Evolutionary conservation across 1,140 invertebrate genomes (phyloP), one percentile per base, ranked within the genome.

Genomic region (Phymastichus coffea): DNA sequence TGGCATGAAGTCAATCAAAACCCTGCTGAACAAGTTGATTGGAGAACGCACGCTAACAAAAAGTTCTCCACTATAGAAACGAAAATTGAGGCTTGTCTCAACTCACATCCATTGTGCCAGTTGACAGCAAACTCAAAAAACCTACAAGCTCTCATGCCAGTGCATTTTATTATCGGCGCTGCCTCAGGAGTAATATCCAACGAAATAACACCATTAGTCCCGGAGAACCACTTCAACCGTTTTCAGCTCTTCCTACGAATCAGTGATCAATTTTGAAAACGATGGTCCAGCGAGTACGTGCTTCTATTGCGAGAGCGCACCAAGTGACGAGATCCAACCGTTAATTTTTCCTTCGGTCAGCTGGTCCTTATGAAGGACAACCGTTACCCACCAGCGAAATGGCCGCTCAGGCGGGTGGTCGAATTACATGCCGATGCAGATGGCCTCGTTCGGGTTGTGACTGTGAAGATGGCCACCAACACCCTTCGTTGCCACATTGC

Each of bases 211-310:
- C 25, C 33, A 9, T 14, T 10, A 8, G 44, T 40, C 2, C 19
- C 25, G 10, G 30, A 57, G 26, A n/a, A n/a, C 33, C 56, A 22
- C 9, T 51, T 68, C 2, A 30, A 57, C 35, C 54, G 63, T 3
- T 72, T 60, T 57, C 61, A 70, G 37, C 23, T 69, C 22, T 3
- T 66, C 3, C 66, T 66, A 58, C 25, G 25, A 19, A 17, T 66
- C n/a, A 10, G 52, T 9, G 49, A 66, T 30, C 35, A 54, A 4
- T 68, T 72, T 30, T 71, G 70, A 69, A 63, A 47, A 48, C 26
- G 53, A 19, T 72, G 70, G 70, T 44, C 41, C 14, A 23, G 12
- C 2, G 67, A 70, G 23, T 71, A 70, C 54, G 28, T 71, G 9
- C 38, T 37, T 9, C 37, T 28, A 19, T 46, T 71, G 30, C 63